Base-by-base conservation (phyloP, 35 echinoderm and acorn worm genomes). In the Eucidaris tribuloides region DNA sequence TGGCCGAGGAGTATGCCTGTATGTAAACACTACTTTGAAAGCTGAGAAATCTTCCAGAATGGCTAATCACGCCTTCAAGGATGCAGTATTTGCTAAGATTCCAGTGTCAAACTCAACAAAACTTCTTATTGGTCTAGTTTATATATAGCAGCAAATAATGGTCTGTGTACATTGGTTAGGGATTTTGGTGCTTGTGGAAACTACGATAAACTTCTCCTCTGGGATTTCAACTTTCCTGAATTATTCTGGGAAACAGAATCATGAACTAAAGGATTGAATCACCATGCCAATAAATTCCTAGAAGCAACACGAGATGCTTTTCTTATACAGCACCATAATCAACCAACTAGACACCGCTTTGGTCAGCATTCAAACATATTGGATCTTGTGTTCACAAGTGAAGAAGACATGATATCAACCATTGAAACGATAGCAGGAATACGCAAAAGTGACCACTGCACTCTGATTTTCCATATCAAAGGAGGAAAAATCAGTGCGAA, bases 21-120 rank as follows among this genome's bases (percentile, higher is more conserved):
- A 79, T 79, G 42, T 49, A 24, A 7, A 66, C 27, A 14, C 62
- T 13, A 13, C 74, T 39, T 54, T 82, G 2, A 37, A 64, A 41
- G 4, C 80, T 15, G 52, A 62, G 0, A 23, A 70, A 13, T 52
- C 6, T 55, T 22, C 20, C 22, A 78, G 30, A 45, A 45, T 78
- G 20, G 20, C 20, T n/a, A 31, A 61, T 5, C 20, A 13, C 24
- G 34, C 23, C 32, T 82, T 82, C 42, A 64, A 70, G 38, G 80
- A 82, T 31, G 80, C 55, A 32, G 80, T 63, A 0, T 82, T 82
- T 82, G 80, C 80, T 15, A 5, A 82, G 58, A 41, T 82, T 15
- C 2, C 20, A 32, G 22, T 82, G 30, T 42, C 50, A 63, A 35
- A n/a, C 5, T 9, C 61, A 1, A 42, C 30, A 32, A 62, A 59